Conservation (phyloP, 2,113 vertebrate species). For the Phalacrocorax brasilianus region DNA sequence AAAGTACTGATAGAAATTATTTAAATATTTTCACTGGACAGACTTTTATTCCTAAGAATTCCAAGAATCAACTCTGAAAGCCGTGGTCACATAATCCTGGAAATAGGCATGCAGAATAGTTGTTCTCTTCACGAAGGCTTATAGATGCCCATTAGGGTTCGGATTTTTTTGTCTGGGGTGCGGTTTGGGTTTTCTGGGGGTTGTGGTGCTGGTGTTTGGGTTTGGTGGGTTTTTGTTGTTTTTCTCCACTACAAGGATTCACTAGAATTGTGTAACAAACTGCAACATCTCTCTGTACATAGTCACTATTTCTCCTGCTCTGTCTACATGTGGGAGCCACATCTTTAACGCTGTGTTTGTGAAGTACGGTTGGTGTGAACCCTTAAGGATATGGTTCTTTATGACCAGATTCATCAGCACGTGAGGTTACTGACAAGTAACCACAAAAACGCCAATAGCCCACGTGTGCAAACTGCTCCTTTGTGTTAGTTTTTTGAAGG, state of each 20-base stretch:
- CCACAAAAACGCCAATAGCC: accelerated
- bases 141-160: neutral
- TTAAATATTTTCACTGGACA: neutral
- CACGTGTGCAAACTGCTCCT: accelerated
- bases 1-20: neutral
- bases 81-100: neutral
- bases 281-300: neutral
- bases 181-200: neutral
- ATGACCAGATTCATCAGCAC: neutral
- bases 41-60: neutral
- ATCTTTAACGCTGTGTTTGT: neutral
- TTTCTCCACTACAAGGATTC: neutral
- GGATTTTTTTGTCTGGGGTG: neutral
- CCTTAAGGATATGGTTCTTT: neutral
- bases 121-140: neutral
- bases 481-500: neutral
- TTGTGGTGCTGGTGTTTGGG: neutral
- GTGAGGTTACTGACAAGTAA: neutral
- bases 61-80: neutral
- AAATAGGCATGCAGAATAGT: neutral
- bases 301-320: neutral
- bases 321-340: accelerated
- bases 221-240: neutral
- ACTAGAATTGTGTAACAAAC: neutral
- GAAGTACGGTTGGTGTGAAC: neutral